These are phyloP conservation scores for Stichopus horrens DNA, from an alignment of 53 echinoderm and acorn worm genomes.

Conservation along the genomic window DNA sequence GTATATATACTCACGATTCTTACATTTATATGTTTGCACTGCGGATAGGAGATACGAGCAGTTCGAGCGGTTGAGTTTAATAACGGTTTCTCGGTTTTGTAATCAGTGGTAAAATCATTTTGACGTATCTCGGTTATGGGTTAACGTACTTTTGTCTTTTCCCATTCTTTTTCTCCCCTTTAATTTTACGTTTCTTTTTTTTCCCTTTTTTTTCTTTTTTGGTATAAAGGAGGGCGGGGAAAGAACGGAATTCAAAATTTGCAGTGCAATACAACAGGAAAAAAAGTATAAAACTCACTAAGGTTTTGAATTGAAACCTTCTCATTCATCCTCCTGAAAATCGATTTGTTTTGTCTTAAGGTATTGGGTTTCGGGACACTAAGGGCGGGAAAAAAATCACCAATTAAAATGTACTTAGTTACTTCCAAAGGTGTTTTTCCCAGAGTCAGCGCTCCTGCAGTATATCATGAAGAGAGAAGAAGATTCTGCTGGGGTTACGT, in stretches of 20 bases:
- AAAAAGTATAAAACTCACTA: background rate
- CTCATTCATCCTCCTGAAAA: slow-evolving; percentile 16
- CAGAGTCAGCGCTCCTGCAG: background rate
- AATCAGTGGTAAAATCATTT: background rate
- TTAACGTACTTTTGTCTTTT: slow-evolving; percentile 27
- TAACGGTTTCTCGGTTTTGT: slow-evolving; percentile 11
- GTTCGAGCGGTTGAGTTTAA: background rate
- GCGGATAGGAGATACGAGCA: too few species aligned
- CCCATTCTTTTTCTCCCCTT: too few species aligned
- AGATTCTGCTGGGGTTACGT: slow-evolving; percentile 30
- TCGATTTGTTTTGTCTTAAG: slow-evolving; percentile 44
- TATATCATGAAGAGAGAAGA: background rate
- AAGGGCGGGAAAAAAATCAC: slow-evolving; percentile 50
- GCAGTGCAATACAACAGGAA: background rate
- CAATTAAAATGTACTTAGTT: slow-evolving; percentile 50
- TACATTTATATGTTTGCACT: too few species aligned
- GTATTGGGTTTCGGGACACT: slow-evolving; percentile 40
- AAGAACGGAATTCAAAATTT: background rate
- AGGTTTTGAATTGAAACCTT: background rate
- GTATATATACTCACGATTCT: too few species aligned
- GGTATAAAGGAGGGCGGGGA: slow-evolving; percentile 5
- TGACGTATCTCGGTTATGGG: slow-evolving; percentile 23
- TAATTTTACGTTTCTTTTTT: background rate
- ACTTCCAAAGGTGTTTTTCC: slow-evolving; percentile 36
- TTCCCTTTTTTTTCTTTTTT: too few species aligned